phyloP scores from a whole-genome alignment of 2,113 vertebrate genomes.

The Spheniscus mendiculus region DNA sequence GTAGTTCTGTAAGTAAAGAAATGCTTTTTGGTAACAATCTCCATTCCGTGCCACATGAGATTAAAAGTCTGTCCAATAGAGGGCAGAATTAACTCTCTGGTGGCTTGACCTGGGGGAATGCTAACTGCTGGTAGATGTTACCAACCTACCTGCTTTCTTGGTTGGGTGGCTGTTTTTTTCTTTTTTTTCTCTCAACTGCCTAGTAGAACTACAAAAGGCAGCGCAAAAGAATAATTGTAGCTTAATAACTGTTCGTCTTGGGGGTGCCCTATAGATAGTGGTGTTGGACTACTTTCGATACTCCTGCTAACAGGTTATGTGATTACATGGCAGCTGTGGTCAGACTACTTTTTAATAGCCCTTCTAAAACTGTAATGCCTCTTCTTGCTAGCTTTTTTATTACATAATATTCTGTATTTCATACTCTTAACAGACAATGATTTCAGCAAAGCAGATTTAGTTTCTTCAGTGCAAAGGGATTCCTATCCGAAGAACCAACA shows the following conservation, averaged over 20 bases:
- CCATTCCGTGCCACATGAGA: fast-evolving
- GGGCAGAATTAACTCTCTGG: background rate
- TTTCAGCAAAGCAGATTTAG: background rate
- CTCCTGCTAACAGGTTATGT: background rate
- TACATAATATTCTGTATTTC: background rate
- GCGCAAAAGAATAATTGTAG: background rate
- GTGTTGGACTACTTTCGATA: background rate
- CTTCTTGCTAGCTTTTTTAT: background rate
- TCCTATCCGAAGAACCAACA: conserved; percentile 79
- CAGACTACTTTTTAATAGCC: background rate
- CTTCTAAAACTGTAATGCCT: background rate
- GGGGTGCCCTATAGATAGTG: background rate
- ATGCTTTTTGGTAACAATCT: background rate
- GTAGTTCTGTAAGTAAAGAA: background rate
- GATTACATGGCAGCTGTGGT: background rate
- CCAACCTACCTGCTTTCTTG: background rate
- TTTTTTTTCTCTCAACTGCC: background rate
- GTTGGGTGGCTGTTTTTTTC: background rate
- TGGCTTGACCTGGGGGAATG: background rate
- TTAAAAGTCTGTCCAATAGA: background rate
- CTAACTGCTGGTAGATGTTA: background rate
- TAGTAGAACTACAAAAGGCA: background rate
- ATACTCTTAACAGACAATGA: conserved; percentile 21
- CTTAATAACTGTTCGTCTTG: background rate
- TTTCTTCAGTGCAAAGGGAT: conserved; percentile 68